These are phyloP conservation scores for Cathartes aura DNA, from an alignment of 2,113 vertebrate genomes.

Conservation along the genomic window DNA sequence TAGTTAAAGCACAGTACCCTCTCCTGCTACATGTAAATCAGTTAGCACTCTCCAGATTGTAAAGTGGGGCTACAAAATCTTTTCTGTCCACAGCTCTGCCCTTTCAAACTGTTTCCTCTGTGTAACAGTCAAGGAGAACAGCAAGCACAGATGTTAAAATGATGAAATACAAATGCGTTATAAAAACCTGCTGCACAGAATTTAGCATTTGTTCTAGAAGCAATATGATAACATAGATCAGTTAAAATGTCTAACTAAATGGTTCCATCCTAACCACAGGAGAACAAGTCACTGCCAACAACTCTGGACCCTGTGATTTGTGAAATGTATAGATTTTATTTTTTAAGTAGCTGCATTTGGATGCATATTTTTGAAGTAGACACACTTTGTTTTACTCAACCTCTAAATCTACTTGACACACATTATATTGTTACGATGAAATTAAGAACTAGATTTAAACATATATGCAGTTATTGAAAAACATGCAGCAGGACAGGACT, in stretches of 20 bases:
- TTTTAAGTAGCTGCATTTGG: not conserved
- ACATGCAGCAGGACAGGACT: not conserved
- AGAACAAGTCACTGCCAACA: not conserved
- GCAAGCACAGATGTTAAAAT: not conserved
- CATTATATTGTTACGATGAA: fast-evolving
- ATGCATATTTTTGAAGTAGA: not conserved
- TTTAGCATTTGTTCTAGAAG: not conserved
- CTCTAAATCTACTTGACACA: not conserved
- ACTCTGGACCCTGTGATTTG: not conserved
- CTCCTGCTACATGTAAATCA: not conserved
- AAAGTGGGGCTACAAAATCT: not conserved
- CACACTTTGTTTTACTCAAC: fast-evolving
- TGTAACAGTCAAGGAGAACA: not conserved
- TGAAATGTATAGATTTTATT: fast-evolving
- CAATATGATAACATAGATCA: not conserved
- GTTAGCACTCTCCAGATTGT: not conserved
- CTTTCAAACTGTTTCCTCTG: not conserved
- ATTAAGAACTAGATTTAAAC: not conserved
- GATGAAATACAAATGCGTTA: not conserved
- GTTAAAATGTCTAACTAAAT: not conserved
- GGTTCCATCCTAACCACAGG: not conserved
- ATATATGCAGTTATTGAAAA: not conserved
- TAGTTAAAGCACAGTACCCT: not conserved
- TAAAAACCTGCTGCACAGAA: not conserved
- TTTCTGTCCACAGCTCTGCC: not conserved